Evolutionary conservation across 2,888 invertebrate genomes (phyloP).

Genomic region (Dysmachus trigonus): DNA sequence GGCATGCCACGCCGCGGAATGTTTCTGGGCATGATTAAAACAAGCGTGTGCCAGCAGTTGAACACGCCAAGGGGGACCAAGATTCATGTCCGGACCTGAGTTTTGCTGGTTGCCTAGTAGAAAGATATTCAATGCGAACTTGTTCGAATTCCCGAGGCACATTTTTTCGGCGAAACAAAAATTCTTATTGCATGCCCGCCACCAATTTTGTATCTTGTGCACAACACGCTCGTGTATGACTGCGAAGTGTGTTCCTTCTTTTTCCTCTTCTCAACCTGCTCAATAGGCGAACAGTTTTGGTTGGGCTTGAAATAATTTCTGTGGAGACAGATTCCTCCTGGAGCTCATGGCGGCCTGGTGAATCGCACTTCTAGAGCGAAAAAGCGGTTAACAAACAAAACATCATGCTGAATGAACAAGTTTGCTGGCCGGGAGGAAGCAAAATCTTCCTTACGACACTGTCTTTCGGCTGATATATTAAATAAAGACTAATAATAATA

Average conservation of each 20-base stretch:
- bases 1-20: neutral
- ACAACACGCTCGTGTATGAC: neutral
- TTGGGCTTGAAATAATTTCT: neutral
- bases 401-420: neutral
- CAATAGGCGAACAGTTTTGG: neutral
- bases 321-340: neutral
- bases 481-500: too few relatives aligned
- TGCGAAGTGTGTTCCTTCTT: neutral
- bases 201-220: neutral
- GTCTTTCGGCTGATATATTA: neutral
- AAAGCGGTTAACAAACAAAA: neutral
- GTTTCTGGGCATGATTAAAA: neutral
- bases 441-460: neutral
- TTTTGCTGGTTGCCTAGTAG: constrained; percentile 36
- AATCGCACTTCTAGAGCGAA: neutral
- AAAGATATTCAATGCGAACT: constrained; percentile 46
- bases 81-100: neutral
- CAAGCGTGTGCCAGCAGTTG: neutral
- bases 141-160: constrained; percentile 16
- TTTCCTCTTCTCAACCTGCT: neutral
- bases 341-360: neutral
- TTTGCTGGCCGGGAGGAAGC: neutral
- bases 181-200: neutral
- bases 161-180: neutral
- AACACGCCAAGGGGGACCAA: neutral